Conservation (phyloP, 2,113 vertebrate genomes). For the Halichoeres trimaculatus region DNA sequence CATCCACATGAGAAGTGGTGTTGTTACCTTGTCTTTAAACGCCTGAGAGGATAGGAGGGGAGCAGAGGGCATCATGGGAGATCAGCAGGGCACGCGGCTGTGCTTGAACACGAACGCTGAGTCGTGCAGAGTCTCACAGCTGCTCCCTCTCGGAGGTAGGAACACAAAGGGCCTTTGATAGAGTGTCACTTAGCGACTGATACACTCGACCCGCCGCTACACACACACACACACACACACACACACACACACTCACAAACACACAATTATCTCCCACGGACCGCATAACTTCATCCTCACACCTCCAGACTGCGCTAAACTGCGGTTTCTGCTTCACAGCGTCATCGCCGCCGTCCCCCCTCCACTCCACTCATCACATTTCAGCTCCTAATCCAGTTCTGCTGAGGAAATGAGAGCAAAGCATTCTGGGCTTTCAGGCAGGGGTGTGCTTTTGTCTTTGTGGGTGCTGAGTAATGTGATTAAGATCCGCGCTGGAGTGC, state of each 20-base stretch:
- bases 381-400: constrained; percentile 64
- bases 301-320: constrained; percentile 35
- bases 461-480: constrained; percentile 69
- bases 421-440: constrained; percentile 25
- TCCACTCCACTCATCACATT: constrained; percentile 47
- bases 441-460: constrained; percentile 56
- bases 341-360: constrained; percentile 18
- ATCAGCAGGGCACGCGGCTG: constrained; percentile 40
- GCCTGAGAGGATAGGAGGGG: constrained; percentile 45
- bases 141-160: constrained; percentile 62
- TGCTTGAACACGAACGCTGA: constrained; percentile 29
- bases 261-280: constrained; percentile 35
- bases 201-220: constrained; percentile 22
- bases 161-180: constrained; percentile 71
- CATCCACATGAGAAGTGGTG: constrained; percentile 44
- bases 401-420: constrained; percentile 54
- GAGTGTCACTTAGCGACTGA: constrained; percentile 43
- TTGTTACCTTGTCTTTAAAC: constrained; percentile 32
- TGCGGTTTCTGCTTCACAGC: constrained; percentile 34
- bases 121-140: constrained; percentile 60
- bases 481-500: constrained; percentile 59
- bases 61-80: constrained; percentile 46
- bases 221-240: constrained; percentile 26
- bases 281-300: constrained; percentile 34
- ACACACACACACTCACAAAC: constrained; percentile 16